phyloP scores from a whole-genome alignment of 1,140 invertebrate species.

The Dendroctonus valens region DNA sequence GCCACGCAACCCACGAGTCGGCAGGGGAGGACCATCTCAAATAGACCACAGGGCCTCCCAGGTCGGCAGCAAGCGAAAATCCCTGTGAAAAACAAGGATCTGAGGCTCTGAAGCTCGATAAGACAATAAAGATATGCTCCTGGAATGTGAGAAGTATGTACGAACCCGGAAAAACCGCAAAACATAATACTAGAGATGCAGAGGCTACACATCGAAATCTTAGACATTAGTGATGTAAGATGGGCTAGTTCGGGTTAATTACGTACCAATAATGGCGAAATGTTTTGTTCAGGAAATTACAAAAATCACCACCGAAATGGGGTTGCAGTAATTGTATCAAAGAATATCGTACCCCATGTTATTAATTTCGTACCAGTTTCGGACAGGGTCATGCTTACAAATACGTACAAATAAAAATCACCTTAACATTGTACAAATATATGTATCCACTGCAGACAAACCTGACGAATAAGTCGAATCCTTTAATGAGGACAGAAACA shows the following conservation, averaged over 20 bases:
- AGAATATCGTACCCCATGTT: not conserved
- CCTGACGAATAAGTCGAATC: constrained; percentile 32
- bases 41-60: too few species aligned
- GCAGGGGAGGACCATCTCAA: too few species aligned
- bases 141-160: constrained; percentile 16
- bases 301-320: constrained; percentile 16
- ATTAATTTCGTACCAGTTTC: constrained; percentile 12
- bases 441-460: constrained; percentile 39
- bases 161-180: constrained; percentile 15
- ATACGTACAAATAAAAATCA: constrained; percentile 29
- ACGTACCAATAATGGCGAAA: not conserved
- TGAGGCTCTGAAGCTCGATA: too few species aligned
- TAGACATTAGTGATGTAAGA: too few species aligned
- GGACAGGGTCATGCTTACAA: constrained; percentile 34
- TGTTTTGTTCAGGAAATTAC: constrained; percentile 19
- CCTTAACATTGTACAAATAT: constrained; percentile 45
- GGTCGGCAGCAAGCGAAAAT: too few species aligned
- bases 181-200: constrained; percentile 29
- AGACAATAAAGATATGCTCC: constrained; percentile 8
- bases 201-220: constrained; percentile 18
- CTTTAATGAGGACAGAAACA: constrained; percentile 35
- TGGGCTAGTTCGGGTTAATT: constrained; percentile 6
- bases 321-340: constrained; percentile 28
- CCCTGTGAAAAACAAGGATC: too few species aligned
- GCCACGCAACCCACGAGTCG: too few species aligned